Evolutionary conservation across 2,113 vertebrate species (phyloP).

Genomic region (Heloderma charlesbogerti): DNA sequence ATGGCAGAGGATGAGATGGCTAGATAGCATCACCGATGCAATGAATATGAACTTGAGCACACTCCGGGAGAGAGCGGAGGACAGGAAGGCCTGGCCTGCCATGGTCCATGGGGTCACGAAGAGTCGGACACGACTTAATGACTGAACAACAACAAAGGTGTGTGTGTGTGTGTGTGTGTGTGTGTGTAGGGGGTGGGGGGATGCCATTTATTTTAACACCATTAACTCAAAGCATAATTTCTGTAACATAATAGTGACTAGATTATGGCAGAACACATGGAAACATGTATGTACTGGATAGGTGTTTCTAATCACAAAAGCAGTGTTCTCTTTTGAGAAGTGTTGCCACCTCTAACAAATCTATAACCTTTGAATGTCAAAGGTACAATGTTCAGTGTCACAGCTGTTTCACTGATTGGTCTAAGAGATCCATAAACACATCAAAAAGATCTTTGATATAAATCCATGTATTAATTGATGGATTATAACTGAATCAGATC

Average conservation of each 20-base stretch:
- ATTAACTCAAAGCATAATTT: background rate
- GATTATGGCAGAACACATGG: conserved; percentile 26
- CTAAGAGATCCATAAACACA: conserved; percentile 62
- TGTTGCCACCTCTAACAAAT: conserved; percentile 55
- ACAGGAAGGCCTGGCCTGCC: too few relatives aligned
- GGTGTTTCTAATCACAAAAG: conserved; percentile 37
- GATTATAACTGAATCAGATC: background rate
- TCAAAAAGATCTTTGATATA: conserved; percentile 59
- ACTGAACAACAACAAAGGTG: too few relatives aligned
- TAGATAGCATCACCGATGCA: too few relatives aligned
- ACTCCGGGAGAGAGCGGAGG: too few relatives aligned
- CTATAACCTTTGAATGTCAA: conserved; percentile 79
- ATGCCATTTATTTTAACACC: background rate
- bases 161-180: too few relatives aligned
- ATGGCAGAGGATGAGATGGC: too few relatives aligned
- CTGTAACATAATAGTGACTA: background rate
- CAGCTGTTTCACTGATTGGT: conserved; percentile 54
- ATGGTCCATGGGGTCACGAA: too few relatives aligned
- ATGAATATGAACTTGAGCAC: too few relatives aligned
- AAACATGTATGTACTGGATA: conserved; percentile 44
- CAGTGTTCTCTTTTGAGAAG: background rate
- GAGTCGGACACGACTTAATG: too few relatives aligned
- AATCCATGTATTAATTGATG: conserved; percentile 57
- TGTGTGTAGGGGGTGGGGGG: too few relatives aligned
- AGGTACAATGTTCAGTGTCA: conserved; percentile 63